Evolutionary conservation across 2,797 vertebrate genomes (phyloP).

Genomic region (Semaprochilodus insignis): DNA sequence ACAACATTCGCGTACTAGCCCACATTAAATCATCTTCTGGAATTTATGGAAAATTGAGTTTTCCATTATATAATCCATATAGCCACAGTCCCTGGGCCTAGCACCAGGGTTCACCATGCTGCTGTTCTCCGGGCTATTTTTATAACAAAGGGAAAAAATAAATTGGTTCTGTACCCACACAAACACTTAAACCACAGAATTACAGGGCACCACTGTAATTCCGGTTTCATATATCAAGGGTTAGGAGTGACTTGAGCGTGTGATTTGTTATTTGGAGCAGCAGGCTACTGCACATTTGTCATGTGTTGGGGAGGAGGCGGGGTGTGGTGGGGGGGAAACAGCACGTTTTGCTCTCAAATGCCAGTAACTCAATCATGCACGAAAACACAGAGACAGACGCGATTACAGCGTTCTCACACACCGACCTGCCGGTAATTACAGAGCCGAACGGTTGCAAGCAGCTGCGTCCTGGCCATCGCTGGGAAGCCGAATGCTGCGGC

Average conservation of each 20-base stretch:
- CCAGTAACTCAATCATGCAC: slow-evolving; percentile 75
- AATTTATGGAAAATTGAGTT: background rate
- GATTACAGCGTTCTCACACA: slow-evolving; percentile 65
- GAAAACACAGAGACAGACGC: slow-evolving; percentile 65
- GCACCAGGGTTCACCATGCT: background rate
- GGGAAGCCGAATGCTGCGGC: background rate
- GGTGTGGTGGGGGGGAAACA: slow-evolving; percentile 42
- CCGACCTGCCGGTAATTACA: slow-evolving; percentile 58
- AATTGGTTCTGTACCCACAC: background rate
- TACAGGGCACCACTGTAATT: background rate
- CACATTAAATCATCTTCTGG: too few relatives aligned
- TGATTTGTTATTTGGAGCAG: slow-evolving; percentile 44
- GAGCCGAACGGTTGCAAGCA: slow-evolving; percentile 31
- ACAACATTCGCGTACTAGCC: too few relatives aligned
- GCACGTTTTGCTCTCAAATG: slow-evolving; percentile 61
- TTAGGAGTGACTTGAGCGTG: slow-evolving; percentile 7
- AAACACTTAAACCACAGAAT: slow-evolving; percentile 16
- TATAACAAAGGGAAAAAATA: background rate
- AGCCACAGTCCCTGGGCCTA: background rate
- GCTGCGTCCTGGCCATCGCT: slow-evolving; percentile 38
- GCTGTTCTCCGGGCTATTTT: background rate
- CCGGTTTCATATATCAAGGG: slow-evolving; percentile 22
- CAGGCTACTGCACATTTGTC: slow-evolving; percentile 64
- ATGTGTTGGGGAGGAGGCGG: slow-evolving; percentile 29
- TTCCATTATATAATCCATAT: background rate